These are phyloP conservation scores for Dasyurus viverrinus DNA, from an alignment of 2,113 vertebrate genomes.

Conservation along the genomic window DNA sequence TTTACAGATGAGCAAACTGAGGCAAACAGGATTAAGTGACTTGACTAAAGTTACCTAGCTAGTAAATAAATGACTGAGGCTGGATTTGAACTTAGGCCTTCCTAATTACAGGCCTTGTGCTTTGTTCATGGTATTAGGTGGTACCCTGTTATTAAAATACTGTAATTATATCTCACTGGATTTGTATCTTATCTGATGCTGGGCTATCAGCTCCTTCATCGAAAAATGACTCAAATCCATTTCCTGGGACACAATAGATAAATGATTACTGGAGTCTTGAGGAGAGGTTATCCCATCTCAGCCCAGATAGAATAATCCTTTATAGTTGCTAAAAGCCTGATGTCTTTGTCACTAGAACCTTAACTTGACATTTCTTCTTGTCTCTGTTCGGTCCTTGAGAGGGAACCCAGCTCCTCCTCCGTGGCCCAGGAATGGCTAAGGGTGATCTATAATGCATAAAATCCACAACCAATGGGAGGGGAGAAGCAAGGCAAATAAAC, in stretches of 20 bases:
- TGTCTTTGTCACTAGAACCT: conserved; percentile 25
- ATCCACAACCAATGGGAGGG: neutral
- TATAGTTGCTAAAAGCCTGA: neutral
- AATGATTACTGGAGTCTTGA: neutral
- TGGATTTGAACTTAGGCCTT: too few species aligned
- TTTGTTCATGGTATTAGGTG: neutral
- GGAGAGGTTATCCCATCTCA: neutral
- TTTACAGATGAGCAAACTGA: neutral
- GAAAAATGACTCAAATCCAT: neutral
- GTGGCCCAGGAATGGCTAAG: neutral
- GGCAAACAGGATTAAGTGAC: neutral
- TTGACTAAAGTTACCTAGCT: too few species aligned
- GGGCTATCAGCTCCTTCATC: neutral
- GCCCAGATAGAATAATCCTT: neutral
- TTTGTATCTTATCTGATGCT: neutral
- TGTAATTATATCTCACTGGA: neutral
- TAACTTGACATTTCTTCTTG: neutral
- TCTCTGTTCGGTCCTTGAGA: conserved; percentile 6
- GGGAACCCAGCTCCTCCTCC: neutral
- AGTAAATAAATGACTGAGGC: too few species aligned
- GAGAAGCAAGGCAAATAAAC: too few species aligned
- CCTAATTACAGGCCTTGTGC: neutral
- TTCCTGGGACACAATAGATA: too few species aligned
- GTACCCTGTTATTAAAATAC: neutral
- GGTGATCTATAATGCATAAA: neutral